A percentile compares a stretch with the other conserved stretches of the same genome.
These are phyloP conservation scores for Bombus pascuorum DNA, from an alignment of 1,140 invertebrate genomes.

Conservation along the genomic window DNA sequence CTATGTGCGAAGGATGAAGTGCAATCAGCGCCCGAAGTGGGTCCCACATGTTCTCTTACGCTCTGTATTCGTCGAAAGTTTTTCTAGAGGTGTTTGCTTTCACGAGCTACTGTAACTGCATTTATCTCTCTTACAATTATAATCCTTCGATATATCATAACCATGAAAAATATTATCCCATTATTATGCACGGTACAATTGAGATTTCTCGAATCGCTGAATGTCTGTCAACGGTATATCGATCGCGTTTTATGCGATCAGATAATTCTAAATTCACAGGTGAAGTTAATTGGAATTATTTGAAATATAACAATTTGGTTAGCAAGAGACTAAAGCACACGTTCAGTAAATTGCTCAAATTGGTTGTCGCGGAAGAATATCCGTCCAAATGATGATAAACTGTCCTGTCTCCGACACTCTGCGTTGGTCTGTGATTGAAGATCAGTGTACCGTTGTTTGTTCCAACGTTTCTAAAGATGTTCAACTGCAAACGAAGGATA, in stretches of 20 bases:
- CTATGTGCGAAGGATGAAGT: too few species aligned
- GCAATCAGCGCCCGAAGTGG: too few species aligned
- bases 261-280: background rate
- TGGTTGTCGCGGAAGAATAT: constrained; percentile 37
- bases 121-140: too few species aligned
- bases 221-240: background rate
- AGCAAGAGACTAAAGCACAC: constrained; percentile 33
- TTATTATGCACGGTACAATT: background rate
- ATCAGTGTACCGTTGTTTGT: constrained; percentile 55
- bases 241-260: too few species aligned
- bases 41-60: too few species aligned
- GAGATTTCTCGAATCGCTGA: background rate
- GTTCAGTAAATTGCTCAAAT: constrained; percentile 2
- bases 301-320: constrained; percentile 19
- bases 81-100: too few species aligned
- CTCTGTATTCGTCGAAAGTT: too few species aligned
- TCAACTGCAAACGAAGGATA: constrained; percentile 57
- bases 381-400: constrained; percentile 69
- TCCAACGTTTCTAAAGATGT: constrained; percentile 56
- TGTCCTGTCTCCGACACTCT: constrained; percentile 59
- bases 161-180: background rate
- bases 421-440: constrained; percentile 68
- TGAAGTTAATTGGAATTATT: background rate
- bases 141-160: too few species aligned
- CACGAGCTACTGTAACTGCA: too few species aligned